A percentile compares a stretch with the other conserved stretches of the same genome.
phyloP scores from a whole-genome alignment of 2,113 vertebrate genomes.

The Sebastes fasciatus region DNA sequence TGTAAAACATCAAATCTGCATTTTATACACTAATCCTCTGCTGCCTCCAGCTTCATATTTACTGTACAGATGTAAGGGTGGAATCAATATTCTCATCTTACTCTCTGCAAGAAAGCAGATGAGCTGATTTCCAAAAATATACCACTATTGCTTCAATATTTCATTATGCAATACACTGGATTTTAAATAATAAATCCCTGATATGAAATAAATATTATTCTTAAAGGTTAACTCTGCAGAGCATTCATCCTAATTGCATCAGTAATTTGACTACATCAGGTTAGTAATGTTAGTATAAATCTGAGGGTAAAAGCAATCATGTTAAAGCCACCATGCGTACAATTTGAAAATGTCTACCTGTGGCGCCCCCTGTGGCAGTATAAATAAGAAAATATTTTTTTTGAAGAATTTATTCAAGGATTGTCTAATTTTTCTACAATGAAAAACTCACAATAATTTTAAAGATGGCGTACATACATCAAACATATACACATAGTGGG shows the following conservation, averaged over 20 bases:
- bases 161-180: not conserved
- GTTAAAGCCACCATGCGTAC: not conserved
- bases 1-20: not conserved
- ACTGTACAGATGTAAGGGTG: not conserved
- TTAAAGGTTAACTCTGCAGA: not conserved
- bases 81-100: not conserved
- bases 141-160: not conserved
- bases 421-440: not conserved
- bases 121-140: constrained; percentile 12
- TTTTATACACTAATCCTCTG: not conserved
- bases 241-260: constrained; percentile 1
- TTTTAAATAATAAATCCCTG: not conserved
- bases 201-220: not conserved
- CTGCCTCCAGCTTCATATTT: not conserved
- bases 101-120: not conserved
- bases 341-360: not conserved
- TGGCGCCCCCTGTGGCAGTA: not conserved
- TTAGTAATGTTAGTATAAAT: constrained; percentile 11
- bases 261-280: not conserved
- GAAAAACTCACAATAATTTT: not conserved
- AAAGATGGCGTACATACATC: not conserved
- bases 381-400: not conserved
- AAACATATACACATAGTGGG: not conserved
- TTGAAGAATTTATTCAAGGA: not conserved
- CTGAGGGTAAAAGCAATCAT: not conserved